These are phyloP conservation scores for Phortica magna DNA, from an alignment of 2,888 invertebrate genomes.

Conservation along the genomic window DNA sequence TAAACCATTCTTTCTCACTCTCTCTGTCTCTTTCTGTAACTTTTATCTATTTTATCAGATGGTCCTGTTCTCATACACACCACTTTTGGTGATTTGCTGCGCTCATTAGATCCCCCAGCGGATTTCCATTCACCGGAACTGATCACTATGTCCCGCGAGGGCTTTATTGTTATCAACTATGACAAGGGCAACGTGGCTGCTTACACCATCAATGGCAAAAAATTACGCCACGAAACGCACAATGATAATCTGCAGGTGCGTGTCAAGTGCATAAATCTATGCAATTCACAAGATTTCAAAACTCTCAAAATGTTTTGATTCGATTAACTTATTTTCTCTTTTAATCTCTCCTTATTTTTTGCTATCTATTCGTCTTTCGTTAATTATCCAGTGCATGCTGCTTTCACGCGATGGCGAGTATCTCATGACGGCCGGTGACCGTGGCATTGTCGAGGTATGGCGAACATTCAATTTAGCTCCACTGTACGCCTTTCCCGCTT, in stretches of 20 bases:
- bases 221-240: conserved; percentile 93
- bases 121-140: conserved; percentile 89
- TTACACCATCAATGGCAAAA: conserved; percentile 95
- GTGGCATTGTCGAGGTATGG: conserved; percentile 99
- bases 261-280: conserved; percentile 37
- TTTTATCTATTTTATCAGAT: conserved; percentile 79
- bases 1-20: background rate
- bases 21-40: background rate
- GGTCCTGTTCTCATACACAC: conserved; percentile 99
- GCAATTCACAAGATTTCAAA: background rate
- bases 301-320: background rate
- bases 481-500: conserved; percentile 98
- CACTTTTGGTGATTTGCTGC: conserved; percentile 96
- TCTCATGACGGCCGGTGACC: conserved; percentile 97
- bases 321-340: background rate
- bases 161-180: conserved; percentile 96
- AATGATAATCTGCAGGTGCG: conserved; percentile 95
- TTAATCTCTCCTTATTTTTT: background rate
- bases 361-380: conserved; percentile 3
- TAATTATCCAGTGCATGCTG: conserved; percentile 86
- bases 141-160: conserved; percentile 96
- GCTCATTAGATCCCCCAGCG: conserved; percentile 91
- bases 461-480: conserved; percentile 97
- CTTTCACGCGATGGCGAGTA: conserved; percentile 99
- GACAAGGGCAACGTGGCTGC: conserved; percentile 95